Percentiles rank a stretch among this genome's conserved stretches.
These are phyloP conservation scores for Drosophila paramelanica DNA, from an alignment of 2,888 invertebrate species.

Conservation along the genomic window DNA sequence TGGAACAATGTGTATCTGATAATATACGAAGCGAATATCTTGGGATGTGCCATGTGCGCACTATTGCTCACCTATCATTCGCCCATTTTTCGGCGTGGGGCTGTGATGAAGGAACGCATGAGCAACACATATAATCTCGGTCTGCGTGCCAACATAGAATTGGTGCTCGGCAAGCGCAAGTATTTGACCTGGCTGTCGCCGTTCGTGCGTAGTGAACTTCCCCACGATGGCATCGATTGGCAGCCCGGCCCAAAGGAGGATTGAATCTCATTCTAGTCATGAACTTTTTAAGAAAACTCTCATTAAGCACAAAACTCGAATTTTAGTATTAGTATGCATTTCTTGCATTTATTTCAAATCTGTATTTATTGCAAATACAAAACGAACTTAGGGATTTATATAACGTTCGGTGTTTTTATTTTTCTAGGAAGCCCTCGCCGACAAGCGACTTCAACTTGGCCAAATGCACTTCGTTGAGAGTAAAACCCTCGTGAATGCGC, in stretches of 20 bases:
- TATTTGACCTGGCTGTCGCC: slow-evolving; percentile 92
- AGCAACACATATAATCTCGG: slow-evolving; percentile 89
- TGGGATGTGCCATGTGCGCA: slow-evolving; percentile 89
- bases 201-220: slow-evolving; percentile 90
- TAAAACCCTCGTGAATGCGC: slow-evolving; percentile 80
- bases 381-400: slow-evolving; percentile 33
- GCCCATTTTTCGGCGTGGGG: slow-evolving; percentile 89
- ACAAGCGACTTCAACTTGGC: slow-evolving; percentile 86
- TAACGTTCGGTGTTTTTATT: slow-evolving; percentile 35
- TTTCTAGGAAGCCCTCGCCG: slow-evolving; percentile 83
- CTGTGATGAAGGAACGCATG: slow-evolving; percentile 86
- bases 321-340: slow-evolving; percentile 40
- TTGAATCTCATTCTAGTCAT: slow-evolving; percentile 40
- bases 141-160: slow-evolving; percentile 89
- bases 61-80: slow-evolving; percentile 90
- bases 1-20: slow-evolving; percentile 89
- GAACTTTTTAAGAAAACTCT: slow-evolving; percentile 36
- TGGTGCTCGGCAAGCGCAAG: slow-evolving; percentile 93
- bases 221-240: slow-evolving; percentile 91
- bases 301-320: slow-evolving; percentile 12
- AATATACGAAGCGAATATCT: slow-evolving; percentile 89
- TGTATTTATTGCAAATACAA: slow-evolving; percentile 49
- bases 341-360: slow-evolving; percentile 40
- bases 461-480: slow-evolving; percentile 86
- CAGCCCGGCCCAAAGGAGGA: slow-evolving; percentile 61